A percentile compares a stretch with the other conserved stretches of the same genome.
Evolutionary conservation across 2,888 invertebrate species (phyloP).

Genomic region (Trissoscelio sp.): DNA sequence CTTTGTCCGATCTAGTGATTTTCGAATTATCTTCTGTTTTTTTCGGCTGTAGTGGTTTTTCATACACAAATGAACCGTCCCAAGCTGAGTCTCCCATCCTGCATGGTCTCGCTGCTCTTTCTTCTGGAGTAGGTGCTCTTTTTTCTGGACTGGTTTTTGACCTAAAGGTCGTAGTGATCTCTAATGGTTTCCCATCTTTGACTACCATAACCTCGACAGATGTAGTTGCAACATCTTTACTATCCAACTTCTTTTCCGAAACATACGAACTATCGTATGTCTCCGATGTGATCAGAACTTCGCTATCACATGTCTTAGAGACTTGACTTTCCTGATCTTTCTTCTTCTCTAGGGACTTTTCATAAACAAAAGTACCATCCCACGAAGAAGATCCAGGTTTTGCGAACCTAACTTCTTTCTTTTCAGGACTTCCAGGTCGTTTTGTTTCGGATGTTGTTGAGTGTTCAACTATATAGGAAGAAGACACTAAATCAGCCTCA

Average conservation of each 20-base stretch:
- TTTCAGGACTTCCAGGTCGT: conserved; percentile 72
- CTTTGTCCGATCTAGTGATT: neutral
- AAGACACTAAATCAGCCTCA: conserved; percentile 76
- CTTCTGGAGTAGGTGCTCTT: conserved; percentile 67
- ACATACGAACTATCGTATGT: conserved; percentile 64
- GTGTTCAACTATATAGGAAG: conserved; percentile 79
- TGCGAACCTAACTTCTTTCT: conserved; percentile 69
- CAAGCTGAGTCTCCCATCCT: conserved; percentile 81
- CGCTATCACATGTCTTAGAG: conserved; percentile 40
- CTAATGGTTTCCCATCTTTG: conserved; percentile 75
- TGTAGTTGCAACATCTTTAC: conserved; percentile 74
- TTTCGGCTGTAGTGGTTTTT: conserved; percentile 80
- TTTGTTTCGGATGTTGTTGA: conserved; percentile 55
- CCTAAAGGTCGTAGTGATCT: conserved; percentile 55
- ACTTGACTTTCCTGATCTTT: conserved; percentile 31
- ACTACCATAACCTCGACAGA: conserved; percentile 77
- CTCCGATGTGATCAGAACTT: conserved; percentile 67
- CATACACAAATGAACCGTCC: conserved; percentile 86
- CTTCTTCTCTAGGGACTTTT: conserved; percentile 69
- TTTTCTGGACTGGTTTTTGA: conserved; percentile 69
- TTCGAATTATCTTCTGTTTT: conserved; percentile 63
- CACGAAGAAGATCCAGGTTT: conserved; percentile 78
- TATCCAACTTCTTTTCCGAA: conserved; percentile 73
- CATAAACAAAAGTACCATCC: conserved; percentile 77
- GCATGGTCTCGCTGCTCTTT: conserved; percentile 72